A percentile compares a stretch with the other conserved stretches of the same genome.
Conservation (phyloP, 2,797 vertebrate genomes). For the Scolopax bukidnonensis region DNA sequence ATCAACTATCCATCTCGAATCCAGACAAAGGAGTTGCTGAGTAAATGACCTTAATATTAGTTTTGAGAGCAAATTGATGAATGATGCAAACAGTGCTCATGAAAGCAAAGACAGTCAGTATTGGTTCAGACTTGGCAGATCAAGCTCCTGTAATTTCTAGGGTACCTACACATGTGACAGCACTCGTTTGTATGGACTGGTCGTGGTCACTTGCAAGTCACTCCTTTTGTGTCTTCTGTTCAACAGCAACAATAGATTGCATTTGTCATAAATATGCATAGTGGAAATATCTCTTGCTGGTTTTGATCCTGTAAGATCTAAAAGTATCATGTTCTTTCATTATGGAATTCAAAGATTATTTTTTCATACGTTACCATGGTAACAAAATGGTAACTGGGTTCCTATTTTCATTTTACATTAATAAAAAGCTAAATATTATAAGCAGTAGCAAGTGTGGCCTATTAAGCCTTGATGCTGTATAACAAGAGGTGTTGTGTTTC, state of each 20-base stretch:
- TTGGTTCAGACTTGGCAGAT: background rate
- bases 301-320: conserved; percentile 15
- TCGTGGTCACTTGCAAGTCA: background rate
- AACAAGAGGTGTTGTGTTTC: background rate
- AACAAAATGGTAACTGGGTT: conserved; percentile 56
- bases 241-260: background rate
- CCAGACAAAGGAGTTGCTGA: background rate
- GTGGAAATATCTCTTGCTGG: background rate
- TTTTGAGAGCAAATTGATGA: background rate
- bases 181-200: background rate
- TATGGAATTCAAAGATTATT: conserved; percentile 15
- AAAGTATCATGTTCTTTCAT: conserved; percentile 38
- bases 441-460: conserved; percentile 15
- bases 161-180: background rate
- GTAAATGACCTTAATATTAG: background rate
- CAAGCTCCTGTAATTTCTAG: background rate
- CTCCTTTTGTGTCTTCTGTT: background rate
- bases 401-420: conserved; percentile 44
- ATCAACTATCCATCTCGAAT: background rate
- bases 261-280: background rate
- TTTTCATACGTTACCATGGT: conserved; percentile 38
- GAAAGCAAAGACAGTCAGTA: background rate
- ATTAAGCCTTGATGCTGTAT: background rate
- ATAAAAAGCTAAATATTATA: conserved; percentile 43
- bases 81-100: background rate